Percentiles rank a stretch among this genome's conserved stretches.
These are phyloP conservation scores for Apostichopus leukothele DNA, from an alignment of 53 echinoderm and acorn worm genomes.

Conservation along the genomic window DNA sequence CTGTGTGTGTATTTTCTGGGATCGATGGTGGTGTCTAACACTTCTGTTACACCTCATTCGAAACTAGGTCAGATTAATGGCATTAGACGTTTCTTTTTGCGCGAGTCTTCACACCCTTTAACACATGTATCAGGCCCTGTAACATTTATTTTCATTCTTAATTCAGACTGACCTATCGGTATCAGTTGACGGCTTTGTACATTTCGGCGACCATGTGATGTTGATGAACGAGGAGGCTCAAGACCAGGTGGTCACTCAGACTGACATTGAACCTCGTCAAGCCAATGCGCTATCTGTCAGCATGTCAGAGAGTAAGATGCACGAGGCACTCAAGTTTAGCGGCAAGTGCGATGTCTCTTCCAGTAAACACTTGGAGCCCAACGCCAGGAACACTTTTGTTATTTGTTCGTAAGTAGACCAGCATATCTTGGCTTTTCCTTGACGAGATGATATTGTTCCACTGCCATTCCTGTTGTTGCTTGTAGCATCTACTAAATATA, in stretches of 20 bases:
- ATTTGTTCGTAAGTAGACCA: conserved; percentile 79
- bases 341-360: conserved; percentile 76
- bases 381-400: conserved; percentile 91
- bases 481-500: no score
- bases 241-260: conserved; percentile 64
- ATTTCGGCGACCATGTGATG: conserved; percentile 91
- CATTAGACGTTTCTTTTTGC: no score
- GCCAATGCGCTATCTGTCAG: conserved; percentile 78
- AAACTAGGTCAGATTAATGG: no score
- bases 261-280: conserved; percentile 83
- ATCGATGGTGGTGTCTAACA: no score
- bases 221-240: conserved; percentile 79
- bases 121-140: no score
- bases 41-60: no score
- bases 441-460: no score
- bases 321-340: conserved; percentile 77
- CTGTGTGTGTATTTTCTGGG: no score
- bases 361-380: conserved; percentile 65
- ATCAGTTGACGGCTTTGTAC: conserved; percentile 79
- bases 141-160: neutral
- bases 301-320: conserved; percentile 84
- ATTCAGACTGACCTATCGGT: conserved; percentile 76
- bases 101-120: no score
- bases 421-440: no score
- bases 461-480: no score